Base-by-base conservation (phyloP, 2,888 invertebrate genomes). In the Petrophora chlorosata region DNA sequence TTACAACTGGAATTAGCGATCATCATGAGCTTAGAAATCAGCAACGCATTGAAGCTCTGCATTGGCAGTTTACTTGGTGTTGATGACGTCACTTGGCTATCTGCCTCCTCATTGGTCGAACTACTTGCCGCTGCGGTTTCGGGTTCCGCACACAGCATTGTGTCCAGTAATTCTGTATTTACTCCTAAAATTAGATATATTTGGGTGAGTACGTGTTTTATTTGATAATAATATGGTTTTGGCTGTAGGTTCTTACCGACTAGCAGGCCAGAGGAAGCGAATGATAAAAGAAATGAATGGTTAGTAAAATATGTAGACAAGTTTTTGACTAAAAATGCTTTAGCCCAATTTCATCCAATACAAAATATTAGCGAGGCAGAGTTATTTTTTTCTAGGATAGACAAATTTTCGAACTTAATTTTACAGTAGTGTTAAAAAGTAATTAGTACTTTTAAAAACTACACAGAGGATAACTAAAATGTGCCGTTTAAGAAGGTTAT, bases 1-100 rank as follows among this genome's bases (percentile, higher is more conserved):
- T 97, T 97, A 83, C 97, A 97, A 59, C 96, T 95, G 42, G 94
- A 91, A 43, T 94, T 93, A 16, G 98, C 94, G 39, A 98, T 97
- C 33, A 94, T 92, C 70, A 98, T 92, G 36, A 98, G 85, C 73
- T 95, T 95, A 49, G 97, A 96, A 35, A 97, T 94, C 26, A 98
- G 89, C 47, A 94, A 90, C 3, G 94, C 93, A 76, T 97, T 97
- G 79, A 98, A 98, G 66, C 94, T 93, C 87, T 93, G 71, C 92
- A 92, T 56, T 1, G 70, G 67, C 40, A 67, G 70, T 12, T 74
- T 76, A 12, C 57, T 53, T 0, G 83, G 63, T 1, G 73, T 64
- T 3, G 71, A 56, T n/a, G 79, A 62, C n/a, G 64, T 59, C 29
- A 56, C 61, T 5, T 64, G 67, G 23, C 67, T 30, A 3, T 15